Evolutionary conservation across 2,888 invertebrate genomes (phyloP), one percentile per base, ranked within the genome.

Genomic region (Caenorhabditis sp.): DNA sequence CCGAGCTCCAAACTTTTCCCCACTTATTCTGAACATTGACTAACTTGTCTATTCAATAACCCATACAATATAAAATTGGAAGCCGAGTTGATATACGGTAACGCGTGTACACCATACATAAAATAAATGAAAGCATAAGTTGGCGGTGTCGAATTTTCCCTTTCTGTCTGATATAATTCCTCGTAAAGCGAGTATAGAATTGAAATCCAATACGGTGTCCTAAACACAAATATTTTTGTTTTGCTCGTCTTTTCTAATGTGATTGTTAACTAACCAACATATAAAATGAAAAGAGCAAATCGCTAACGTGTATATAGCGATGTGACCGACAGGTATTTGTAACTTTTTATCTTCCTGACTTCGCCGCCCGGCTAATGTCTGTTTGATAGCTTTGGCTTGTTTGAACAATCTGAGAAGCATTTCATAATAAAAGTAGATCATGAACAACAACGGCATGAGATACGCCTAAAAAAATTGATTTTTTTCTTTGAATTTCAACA

Each of bases 91-190:
- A 86, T 78, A 64, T 86, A 86, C 23, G 86, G 86, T 23, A 86
- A 69, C 2, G 86, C 84, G 61, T 86, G 86, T 21, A 86, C 82
- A 24, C 85, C 86, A 69, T 86, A 86, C 86, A 86, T 86, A 51
- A 85, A 76, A 64, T 83, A 84, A 55, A 85, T 84, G 66, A 82
- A 85, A 1, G 69, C 66, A 26, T 76, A 76, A 21, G 82, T 79
- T 37, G 76, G 76, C 27, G 73, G 76, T n/a, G 75, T 37, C 12
- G 59, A 68, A 14, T 77, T 70, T 50, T 59, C 63, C 12, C 57
- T 62, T 14, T 78, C 76, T 14, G 65, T 68, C 4, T 79, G 69
- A 59, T 77, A 77, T 27, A 81, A 58, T 67, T 81, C 83, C 19
- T 80, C 79, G 61, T 81, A 82, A 10, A 86, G 74, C 10, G 84